Percentiles rank a stretch among this genome's conserved stretches.
Conservation (phyloP, 1,140 invertebrate genomes). For the Oppia nitens region DNA sequence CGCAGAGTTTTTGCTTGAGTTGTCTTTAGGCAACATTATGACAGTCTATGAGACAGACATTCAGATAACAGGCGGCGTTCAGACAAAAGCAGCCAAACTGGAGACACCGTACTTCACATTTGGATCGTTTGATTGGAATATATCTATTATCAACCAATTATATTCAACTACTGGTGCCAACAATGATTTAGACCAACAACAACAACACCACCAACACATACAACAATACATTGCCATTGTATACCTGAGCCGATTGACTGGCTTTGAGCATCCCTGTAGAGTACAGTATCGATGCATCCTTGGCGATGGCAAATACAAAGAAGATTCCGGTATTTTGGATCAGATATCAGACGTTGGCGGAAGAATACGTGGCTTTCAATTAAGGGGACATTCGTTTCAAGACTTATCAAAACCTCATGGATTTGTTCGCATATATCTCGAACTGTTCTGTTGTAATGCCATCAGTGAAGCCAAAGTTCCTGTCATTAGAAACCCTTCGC, state of each 20-base stretch:
- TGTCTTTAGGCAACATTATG: slow-evolving; percentile 55
- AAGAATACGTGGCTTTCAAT: slow-evolving; percentile 51
- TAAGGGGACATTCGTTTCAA: slow-evolving; percentile 25
- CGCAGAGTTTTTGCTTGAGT: slow-evolving; percentile 63
- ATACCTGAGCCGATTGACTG: slow-evolving; percentile 49
- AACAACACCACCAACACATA: not conserved
- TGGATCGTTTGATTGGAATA: slow-evolving; percentile 67
- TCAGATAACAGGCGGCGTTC: not conserved
- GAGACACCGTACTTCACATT: slow-evolving; percentile 55
- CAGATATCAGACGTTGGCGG: slow-evolving; percentile 57
- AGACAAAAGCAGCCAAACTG: slow-evolving; percentile 34
- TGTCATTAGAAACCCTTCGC: slow-evolving; percentile 22
- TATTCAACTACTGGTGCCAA: not conserved
- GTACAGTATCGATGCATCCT: slow-evolving; percentile 52
- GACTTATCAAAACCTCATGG: slow-evolving; percentile 21
- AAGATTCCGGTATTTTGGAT: slow-evolving; percentile 58
- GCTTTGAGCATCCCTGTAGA: slow-evolving; percentile 60
- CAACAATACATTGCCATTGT: slow-evolving; percentile 15
- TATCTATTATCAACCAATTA: slow-evolving; percentile 44
- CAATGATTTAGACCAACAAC: not conserved
- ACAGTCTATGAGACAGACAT: slow-evolving; percentile 58
- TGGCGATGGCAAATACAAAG: slow-evolving; percentile 48
- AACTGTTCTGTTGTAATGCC: slow-evolving; percentile 55
- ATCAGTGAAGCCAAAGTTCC: slow-evolving; percentile 48
- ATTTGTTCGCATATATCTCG: slow-evolving; percentile 46